Evolutionary conservation across 1,140 invertebrate species (phyloP).

Genomic region (Formica exsecta): DNA sequence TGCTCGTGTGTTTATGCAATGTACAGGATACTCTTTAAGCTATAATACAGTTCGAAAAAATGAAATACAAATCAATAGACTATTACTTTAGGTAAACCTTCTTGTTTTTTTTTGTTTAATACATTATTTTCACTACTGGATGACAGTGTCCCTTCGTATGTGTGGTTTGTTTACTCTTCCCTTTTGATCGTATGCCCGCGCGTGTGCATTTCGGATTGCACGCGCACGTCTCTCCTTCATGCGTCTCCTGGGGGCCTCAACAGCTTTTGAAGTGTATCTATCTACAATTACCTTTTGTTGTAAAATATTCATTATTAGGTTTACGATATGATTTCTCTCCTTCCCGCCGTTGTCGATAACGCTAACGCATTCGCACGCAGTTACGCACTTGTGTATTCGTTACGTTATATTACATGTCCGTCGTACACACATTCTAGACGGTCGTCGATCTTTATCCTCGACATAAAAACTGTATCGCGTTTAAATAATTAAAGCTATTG

Average conservation of each 20-base stretch:
- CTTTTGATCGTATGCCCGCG: constrained; percentile 77
- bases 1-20: constrained; percentile 85
- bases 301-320: constrained; percentile 86
- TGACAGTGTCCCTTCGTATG: constrained; percentile 79
- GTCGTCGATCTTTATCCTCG: constrained; percentile 64
- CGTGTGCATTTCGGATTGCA: constrained; percentile 49
- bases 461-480: constrained; percentile 77
- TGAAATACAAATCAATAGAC: constrained; percentile 86
- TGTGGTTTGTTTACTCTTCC: constrained; percentile 60
- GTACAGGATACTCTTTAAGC: constrained; percentile 86
- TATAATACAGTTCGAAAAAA: constrained; percentile 86
- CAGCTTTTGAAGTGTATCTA: constrained; percentile 82
- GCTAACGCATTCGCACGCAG: constrained; percentile 67
- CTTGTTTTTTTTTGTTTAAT: constrained; percentile 79
- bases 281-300: constrained; percentile 83
- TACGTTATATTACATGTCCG: constrained; percentile 77
- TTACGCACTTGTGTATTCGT: constrained; percentile 62
- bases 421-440: constrained; percentile 44
- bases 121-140: constrained; percentile 86
- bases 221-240: constrained; percentile 27
- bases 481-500: constrained; percentile 87
- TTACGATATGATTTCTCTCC: constrained; percentile 86
- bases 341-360: constrained; percentile 73
- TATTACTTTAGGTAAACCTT: constrained; percentile 84
- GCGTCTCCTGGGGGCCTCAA: constrained; percentile 70